phyloP scores from a whole-genome alignment of 2,113 vertebrate genomes.

The Coryphaenoides rupestris region DNA sequence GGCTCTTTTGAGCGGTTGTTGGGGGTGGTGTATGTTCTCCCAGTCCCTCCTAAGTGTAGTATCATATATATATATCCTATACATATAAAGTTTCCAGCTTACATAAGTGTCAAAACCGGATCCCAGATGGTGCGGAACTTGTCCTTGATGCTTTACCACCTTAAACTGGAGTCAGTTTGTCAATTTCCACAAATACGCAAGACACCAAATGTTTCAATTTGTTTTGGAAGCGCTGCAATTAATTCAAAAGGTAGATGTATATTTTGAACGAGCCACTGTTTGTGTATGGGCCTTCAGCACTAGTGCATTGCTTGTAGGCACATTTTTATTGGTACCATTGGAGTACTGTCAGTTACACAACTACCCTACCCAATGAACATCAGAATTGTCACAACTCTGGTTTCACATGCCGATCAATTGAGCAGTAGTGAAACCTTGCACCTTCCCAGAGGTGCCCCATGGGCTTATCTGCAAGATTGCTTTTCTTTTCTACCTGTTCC shows the following conservation, averaged over 20 bases:
- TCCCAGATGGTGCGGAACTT: too few species aligned
- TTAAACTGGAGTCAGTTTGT: background rate
- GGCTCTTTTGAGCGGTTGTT: slow-evolving; percentile 44
- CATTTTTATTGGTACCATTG: too few species aligned
- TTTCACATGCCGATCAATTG: slow-evolving; percentile 2
- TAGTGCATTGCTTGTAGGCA: background rate
- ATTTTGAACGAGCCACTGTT: too few species aligned
- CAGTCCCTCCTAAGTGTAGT: slow-evolving; percentile 44
- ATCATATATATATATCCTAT: background rate
- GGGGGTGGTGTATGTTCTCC: slow-evolving; percentile 39
- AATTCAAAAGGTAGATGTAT: background rate
- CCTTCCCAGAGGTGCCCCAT: slow-evolving; percentile 30
- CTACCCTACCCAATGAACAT: background rate
- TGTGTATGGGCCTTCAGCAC: background rate
- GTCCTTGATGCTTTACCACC: too few species aligned
- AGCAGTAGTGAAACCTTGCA: background rate
- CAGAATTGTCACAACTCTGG: slow-evolving; percentile 44
- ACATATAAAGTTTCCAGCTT: too few species aligned
- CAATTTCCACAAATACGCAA: background rate
- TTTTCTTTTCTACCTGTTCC: slow-evolving; percentile 59
- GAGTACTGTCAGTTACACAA: background rate
- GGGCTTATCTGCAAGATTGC: slow-evolving; percentile 34
- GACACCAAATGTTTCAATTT: background rate
- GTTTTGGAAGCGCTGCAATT: background rate
- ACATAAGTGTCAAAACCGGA: too few species aligned